Evolutionary conservation across 2,797 vertebrate genomes (phyloP).

Genomic region (Rhabdomys pumilio): DNA sequence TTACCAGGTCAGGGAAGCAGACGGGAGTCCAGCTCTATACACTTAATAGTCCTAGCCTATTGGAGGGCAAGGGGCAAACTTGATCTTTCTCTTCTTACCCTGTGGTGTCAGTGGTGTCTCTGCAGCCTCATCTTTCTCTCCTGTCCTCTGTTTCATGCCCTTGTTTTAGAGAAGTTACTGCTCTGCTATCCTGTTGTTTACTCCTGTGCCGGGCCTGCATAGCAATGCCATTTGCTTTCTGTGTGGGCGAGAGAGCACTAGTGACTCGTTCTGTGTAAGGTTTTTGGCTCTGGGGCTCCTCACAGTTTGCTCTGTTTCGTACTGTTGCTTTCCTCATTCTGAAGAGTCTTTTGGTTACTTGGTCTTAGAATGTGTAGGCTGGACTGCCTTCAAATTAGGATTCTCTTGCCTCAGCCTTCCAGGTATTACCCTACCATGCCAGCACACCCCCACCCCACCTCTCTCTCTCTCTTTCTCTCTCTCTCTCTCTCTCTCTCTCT

Average conservation of each 20-base stretch:
- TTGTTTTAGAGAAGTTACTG: background rate
- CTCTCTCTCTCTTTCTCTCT: no score
- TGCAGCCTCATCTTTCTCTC: background rate
- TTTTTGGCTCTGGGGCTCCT: background rate
- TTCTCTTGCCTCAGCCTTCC: background rate
- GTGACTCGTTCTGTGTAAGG: background rate
- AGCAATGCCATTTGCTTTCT: background rate
- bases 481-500: no score
- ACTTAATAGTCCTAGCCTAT: background rate
- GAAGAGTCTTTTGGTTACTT: background rate
- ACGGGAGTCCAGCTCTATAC: background rate
- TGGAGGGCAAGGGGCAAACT: background rate
- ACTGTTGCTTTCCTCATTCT: background rate
- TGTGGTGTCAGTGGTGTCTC: background rate
- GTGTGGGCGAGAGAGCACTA: background rate
- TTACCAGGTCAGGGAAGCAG: background rate
- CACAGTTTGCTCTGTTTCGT: background rate
- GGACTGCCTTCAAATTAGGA: background rate
- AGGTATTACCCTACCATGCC: no score
- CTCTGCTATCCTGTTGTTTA: background rate
- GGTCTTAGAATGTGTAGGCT: background rate
- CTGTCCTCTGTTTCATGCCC: background rate
- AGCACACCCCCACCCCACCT: background rate
- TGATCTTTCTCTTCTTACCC: background rate
- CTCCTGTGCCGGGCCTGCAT: background rate